These are phyloP conservation scores for Heliocidaris erythrogramma DNA, from an alignment of 35 echinoderm and acorn worm genomes.

Conservation along the genomic window DNA sequence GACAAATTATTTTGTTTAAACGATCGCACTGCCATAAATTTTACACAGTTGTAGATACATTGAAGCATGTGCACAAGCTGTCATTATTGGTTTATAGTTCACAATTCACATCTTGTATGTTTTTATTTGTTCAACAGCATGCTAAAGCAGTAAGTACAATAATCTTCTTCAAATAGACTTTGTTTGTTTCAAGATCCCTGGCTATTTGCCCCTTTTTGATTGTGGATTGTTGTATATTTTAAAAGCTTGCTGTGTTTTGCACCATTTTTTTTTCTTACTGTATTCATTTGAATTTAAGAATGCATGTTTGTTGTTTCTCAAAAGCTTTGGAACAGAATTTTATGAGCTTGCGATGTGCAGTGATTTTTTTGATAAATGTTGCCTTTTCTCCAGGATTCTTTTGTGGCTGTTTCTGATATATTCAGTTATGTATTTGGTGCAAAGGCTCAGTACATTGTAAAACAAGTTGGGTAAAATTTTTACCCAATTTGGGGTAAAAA, in stretches of 20 bases:
- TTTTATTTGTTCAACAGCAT: conserved; percentile 21
- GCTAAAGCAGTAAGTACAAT: conserved; percentile 37
- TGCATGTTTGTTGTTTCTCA: no score
- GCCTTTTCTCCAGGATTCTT: no score
- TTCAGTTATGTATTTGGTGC: no score
- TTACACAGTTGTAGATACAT: neutral
- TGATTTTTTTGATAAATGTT: no score
- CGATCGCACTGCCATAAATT: neutral
- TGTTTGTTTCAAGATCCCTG: neutral
- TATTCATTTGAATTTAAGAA: neutral
- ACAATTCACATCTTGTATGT: neutral
- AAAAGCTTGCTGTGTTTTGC: neutral
- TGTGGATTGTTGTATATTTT: neutral
- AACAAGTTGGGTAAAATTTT: no score
- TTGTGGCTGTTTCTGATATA: no score
- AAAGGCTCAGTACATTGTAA: no score
- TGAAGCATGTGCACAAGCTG: neutral
- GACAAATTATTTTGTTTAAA: neutral
- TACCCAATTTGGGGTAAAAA: no score
- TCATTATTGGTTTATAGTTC: neutral
- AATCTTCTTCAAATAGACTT: neutral
- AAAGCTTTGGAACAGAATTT: no score
- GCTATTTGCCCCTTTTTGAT: neutral
- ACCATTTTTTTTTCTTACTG: neutral
- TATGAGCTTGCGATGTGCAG: no score